Percentiles rank a stretch among this genome's conserved stretches.
phyloP scores from a whole-genome alignment of 2,797 vertebrate genomes.

The Tangara arthus region DNA sequence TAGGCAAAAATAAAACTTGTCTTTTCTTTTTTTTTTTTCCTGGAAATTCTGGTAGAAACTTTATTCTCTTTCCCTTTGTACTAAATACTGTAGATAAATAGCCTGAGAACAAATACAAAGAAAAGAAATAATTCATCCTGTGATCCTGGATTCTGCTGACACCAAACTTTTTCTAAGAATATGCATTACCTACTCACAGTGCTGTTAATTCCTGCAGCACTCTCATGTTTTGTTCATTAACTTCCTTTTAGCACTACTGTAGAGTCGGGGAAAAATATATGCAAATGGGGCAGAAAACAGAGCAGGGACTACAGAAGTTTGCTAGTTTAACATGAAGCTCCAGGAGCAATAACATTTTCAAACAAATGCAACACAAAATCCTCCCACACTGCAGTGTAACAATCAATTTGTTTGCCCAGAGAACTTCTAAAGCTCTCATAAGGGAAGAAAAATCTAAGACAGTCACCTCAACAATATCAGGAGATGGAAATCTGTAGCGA shows the following conservation, averaged over 20 bases:
- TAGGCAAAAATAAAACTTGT: not conserved
- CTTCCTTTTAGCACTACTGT: not conserved
- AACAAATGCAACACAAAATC: slow-evolving; percentile 37
- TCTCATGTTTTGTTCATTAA: slow-evolving; percentile 16
- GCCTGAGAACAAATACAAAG: not conserved
- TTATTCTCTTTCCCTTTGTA: not conserved
- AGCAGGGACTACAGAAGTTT: not conserved
- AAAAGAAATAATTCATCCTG: not conserved
- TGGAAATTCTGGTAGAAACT: not conserved
- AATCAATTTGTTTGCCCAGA: slow-evolving; percentile 49
- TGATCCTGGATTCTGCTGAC: slow-evolving; percentile 29
- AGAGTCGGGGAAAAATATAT: not conserved
- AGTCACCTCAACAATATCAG: not conserved
- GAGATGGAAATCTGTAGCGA: not conserved
- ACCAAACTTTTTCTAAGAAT: slow-evolving; percentile 2
- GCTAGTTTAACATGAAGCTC: not conserved
- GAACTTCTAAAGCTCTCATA: slow-evolving; percentile 34
- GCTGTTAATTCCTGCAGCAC: slow-evolving; percentile 26
- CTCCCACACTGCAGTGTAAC: slow-evolving; percentile 13
- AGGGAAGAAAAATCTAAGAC: not conserved
- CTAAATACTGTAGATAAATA: not conserved
- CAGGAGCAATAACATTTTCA: slow-evolving; percentile 13
- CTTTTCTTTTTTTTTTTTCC: not conserved
- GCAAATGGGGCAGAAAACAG: slow-evolving; percentile 8
- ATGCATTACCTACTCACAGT: not conserved